Percentiles rank a stretch among this genome's conserved stretches.
These are phyloP conservation scores for Furcula furcula DNA, from an alignment of 2,888 invertebrate species.

Conservation along the genomic window DNA sequence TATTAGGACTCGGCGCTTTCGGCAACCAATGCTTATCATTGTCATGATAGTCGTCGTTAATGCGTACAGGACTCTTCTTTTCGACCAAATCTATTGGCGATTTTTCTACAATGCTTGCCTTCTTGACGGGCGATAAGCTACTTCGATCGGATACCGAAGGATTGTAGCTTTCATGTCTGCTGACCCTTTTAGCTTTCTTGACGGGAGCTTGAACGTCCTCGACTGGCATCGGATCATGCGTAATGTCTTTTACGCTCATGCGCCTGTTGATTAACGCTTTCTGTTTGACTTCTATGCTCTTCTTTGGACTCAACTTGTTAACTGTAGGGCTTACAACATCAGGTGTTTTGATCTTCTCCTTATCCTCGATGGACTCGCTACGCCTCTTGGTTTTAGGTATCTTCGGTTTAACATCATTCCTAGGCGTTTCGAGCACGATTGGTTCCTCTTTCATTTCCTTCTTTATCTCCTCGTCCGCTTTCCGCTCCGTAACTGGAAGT, in stretches of 20 bases:
- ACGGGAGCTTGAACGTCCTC: slow-evolving; percentile 36
- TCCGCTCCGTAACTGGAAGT: slow-evolving; percentile 83
- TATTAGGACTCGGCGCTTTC: slow-evolving; percentile 62
- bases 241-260: slow-evolving; percentile 41
- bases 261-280: slow-evolving; percentile 38
- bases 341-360: slow-evolving; percentile 38
- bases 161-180: slow-evolving; percentile 23
- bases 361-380: slow-evolving; percentile 60
- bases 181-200: slow-evolving; percentile 30
- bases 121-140: slow-evolving; percentile 45
- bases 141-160: slow-evolving; percentile 20
- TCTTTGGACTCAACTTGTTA: slow-evolving; percentile 50
- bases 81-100: slow-evolving; percentile 32
- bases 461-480: slow-evolving; percentile 83
- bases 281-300: slow-evolving; percentile 46
- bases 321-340: slow-evolving; percentile 23
- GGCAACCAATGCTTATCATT: slow-evolving; percentile 66
- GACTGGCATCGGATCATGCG: slow-evolving; percentile 29
- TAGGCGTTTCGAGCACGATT: slow-evolving; percentile 45
- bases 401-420: slow-evolving; percentile 47
- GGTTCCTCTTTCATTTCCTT: slow-evolving; percentile 58
- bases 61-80: slow-evolving; percentile 43
- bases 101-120: slow-evolving; percentile 30
- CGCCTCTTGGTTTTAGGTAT: slow-evolving; percentile 32
- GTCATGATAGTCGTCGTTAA: slow-evolving; percentile 50